phyloP scores from a whole-genome alignment of 1,140 invertebrate species.

The Lysiphlebus fabarum region DNA sequence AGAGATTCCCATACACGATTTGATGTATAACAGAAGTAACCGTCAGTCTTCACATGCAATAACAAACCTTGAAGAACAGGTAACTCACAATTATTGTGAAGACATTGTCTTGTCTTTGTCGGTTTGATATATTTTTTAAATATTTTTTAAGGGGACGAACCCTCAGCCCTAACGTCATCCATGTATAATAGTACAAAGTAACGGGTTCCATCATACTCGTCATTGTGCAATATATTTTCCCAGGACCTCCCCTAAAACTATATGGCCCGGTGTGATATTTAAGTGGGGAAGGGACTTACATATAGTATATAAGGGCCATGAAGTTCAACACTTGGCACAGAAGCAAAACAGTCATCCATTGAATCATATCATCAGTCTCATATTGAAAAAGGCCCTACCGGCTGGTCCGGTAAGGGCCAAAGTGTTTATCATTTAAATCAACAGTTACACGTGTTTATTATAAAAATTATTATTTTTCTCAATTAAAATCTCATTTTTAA shows the following conservation, averaged over 20 bases:
- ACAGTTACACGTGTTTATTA: not conserved
- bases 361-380: conserved; percentile 29
- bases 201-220: conserved; percentile 19
- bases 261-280: conserved; percentile 20
- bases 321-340: conserved; percentile 25
- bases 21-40: not conserved
- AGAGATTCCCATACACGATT: conserved; percentile 34
- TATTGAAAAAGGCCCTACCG: conserved; percentile 26
- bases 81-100: conserved; percentile 8
- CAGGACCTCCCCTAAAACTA: conserved; percentile 35
- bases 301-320: conserved; percentile 37
- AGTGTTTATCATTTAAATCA: conserved; percentile 13
- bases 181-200: conserved; percentile 2
- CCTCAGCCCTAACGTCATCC: conserved; percentile 1
- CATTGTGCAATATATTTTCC: conserved; percentile 46
- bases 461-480: not conserved
- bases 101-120: conserved; percentile 20
- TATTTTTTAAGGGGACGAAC: not conserved
- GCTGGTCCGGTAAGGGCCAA: conserved; percentile 35
- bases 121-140: not conserved
- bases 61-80: conserved; percentile 15
- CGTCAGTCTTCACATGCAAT: not conserved
- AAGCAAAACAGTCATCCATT: conserved; percentile 24
- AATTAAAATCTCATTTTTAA: not conserved
- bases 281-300: not conserved